phyloP scores from a whole-genome alignment of 1,140 invertebrate genomes.

The Phthorimaea operculella region DNA sequence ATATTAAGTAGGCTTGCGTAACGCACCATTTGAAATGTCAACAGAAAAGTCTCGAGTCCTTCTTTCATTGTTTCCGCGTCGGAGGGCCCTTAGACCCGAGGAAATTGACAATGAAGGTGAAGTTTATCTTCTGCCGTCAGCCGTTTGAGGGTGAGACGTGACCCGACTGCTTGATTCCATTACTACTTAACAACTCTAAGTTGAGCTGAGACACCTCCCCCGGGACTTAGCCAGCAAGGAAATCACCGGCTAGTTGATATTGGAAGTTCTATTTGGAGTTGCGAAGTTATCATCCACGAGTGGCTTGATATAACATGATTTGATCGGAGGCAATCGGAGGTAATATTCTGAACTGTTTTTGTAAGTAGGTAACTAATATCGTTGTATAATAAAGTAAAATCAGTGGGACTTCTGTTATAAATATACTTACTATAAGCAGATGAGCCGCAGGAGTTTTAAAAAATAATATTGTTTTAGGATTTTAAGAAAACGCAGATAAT shows the following conservation, averaged over 20 bases:
- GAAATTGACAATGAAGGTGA: slow-evolving; percentile 59
- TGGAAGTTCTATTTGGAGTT: too few relatives aligned
- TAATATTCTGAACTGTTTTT: too few relatives aligned
- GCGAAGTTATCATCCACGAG: too few relatives aligned
- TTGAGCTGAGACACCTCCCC: background rate
- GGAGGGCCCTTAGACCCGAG: slow-evolving; percentile 38
- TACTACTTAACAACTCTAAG: slow-evolving; percentile 13
- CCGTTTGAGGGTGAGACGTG: slow-evolving; percentile 40
- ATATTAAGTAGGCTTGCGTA: background rate
- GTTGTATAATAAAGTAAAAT: too few relatives aligned
- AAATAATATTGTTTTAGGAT: too few relatives aligned
- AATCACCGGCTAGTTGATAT: background rate
- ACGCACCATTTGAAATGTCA: background rate
- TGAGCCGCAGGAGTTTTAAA: too few relatives aligned
- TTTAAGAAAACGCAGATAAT: too few relatives aligned
- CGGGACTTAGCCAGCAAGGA: background rate
- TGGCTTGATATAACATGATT: too few relatives aligned
- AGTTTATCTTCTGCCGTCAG: slow-evolving; percentile 51
- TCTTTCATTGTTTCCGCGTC: slow-evolving; percentile 53
- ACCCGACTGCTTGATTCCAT: slow-evolving; percentile 46
- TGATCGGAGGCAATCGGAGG: background rate
- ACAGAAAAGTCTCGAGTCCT: slow-evolving; percentile 16
- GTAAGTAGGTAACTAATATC: too few relatives aligned
- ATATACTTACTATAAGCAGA: too few relatives aligned
- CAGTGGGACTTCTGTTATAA: too few relatives aligned